Conservation (phyloP, 2,797 vertebrate genomes). For the Eurystomus glaucurus region DNA sequence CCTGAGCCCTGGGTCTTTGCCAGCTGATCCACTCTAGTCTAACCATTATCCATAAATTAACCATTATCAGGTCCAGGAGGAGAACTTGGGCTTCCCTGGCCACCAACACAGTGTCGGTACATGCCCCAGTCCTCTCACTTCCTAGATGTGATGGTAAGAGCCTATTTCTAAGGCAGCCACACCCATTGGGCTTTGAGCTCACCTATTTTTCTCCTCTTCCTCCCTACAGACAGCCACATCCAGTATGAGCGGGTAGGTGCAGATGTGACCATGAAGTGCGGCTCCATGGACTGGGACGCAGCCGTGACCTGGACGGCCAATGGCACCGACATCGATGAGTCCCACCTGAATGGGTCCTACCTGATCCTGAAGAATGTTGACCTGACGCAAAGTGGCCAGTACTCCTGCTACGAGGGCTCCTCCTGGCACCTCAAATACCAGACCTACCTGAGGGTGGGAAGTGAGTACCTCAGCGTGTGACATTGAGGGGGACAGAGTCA, state of each 20-base stretch:
- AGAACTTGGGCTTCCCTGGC: background rate
- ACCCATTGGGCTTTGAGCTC: background rate
- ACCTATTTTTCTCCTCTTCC: background rate
- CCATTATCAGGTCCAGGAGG: background rate
- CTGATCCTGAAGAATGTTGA: conserved; percentile 89
- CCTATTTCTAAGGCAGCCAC: background rate
- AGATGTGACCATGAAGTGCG: conserved; percentile 94
- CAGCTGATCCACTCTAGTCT: background rate
- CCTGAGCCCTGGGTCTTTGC: background rate
- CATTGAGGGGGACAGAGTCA: background rate
- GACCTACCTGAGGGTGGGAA: conserved; percentile 90
- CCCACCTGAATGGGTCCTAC: conserved; percentile 88
- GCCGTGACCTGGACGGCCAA: conserved; percentile 95
- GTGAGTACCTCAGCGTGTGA: conserved; percentile 85
- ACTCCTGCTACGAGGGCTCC: conserved; percentile 95
- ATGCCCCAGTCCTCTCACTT: background rate
- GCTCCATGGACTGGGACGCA: conserved; percentile 89
- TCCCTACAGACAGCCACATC: conserved; percentile 83
- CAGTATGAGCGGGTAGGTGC: conserved; percentile 92
- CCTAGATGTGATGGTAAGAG: background rate
- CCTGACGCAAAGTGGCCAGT: conserved; percentile 91
- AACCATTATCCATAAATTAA: background rate
- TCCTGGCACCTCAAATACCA: conserved; percentile 93
- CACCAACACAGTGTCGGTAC: background rate
- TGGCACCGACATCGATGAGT: conserved; percentile 90